Evolutionary conservation across 2,113 vertebrate genomes (phyloP), one percentile per base, ranked within the genome.

Genomic region (Dasyprocta punctata): DNA sequence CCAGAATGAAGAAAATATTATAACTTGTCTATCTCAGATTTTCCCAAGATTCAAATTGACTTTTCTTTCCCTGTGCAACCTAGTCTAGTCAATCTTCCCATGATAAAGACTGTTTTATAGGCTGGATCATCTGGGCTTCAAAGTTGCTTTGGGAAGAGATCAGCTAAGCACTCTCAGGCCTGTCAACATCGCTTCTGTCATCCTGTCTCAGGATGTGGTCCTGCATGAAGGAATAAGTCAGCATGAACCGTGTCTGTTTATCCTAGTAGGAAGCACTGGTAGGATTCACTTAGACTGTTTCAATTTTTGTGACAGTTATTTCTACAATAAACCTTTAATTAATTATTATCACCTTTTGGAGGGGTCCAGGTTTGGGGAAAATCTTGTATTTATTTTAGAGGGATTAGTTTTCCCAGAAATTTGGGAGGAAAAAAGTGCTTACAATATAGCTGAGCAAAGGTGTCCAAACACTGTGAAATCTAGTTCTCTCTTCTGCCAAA

Each of bases 331-430:
- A 49, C 9, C 13, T 85, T 56, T 22, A 86, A 75, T 78, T 67
- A 82, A 67, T 65, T 81, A 49, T 96, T 71, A n/a, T 38, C 71
- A 30, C 44, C 28, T 61, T n/a, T 78, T 56, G 5, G 7, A 36
- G 75, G 17, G 19, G 9, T 36, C 10, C 16, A 54, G 36, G 0
- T 49, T 49, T 85, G 90, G n/a, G 75, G 8, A 96, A 44, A 89
- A 81, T 80, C n/a, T 94, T 95, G 61, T 20, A 61, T 22, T 86
- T 80, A 0, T 33, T 67, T 93, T 61, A 92, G 26, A 14, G 0
- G 56, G 58, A 83, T 71, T 95, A 69, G 54, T 97, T 97, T 98
- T 97, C 96, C 94, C 95, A 81, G 61, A 98, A 98, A 78, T 75
- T 8, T 67, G 90, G 87, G 90, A 3, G 69, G 22, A 63, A 92